Percentiles rank a stretch among this genome's conserved stretches.
phyloP scores from a whole-genome alignment of 2,113 vertebrate genomes.

The Stomatorhinus ivindoensis region DNA sequence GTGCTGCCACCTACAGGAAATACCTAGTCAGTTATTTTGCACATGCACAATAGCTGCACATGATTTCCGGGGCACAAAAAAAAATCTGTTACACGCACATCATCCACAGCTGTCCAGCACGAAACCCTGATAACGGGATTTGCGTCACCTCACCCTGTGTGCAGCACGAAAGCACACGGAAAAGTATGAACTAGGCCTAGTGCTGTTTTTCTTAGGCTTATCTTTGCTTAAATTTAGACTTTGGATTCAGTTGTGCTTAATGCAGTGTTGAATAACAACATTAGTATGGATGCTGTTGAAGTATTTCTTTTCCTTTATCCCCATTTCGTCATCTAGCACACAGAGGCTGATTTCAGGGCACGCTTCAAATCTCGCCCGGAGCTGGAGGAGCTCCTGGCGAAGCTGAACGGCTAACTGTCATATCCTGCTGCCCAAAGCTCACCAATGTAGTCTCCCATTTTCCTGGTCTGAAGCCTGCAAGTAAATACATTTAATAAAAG shows the following conservation, averaged over 20 bases:
- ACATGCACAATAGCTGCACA: not conserved
- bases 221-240: not conserved
- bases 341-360: slow-evolving; percentile 66
- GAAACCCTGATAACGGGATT: not conserved
- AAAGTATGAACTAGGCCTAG: not conserved
- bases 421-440: not conserved
- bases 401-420: slow-evolving; percentile 52
- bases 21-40: not conserved
- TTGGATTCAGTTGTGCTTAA: not conserved
- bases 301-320: slow-evolving; percentile 12
- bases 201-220: not conserved
- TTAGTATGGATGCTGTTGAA: not conserved
- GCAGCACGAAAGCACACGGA: not conserved
- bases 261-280: not conserved
- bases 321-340: slow-evolving; percentile 50
- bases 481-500: not conserved
- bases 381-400: slow-evolving; percentile 74
- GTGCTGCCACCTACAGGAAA: not conserved
- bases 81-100: not conserved
- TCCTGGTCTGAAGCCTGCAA: not conserved
- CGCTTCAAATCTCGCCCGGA: slow-evolving; percentile 79
- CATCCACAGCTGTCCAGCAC: not conserved
- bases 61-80: not conserved
- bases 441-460: not conserved
- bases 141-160: not conserved